Percentiles rank a stretch among this genome's conserved stretches.
phyloP scores from a whole-genome alignment of 2,888 invertebrate genomes.

The Nemapogon koenigi region DNA sequence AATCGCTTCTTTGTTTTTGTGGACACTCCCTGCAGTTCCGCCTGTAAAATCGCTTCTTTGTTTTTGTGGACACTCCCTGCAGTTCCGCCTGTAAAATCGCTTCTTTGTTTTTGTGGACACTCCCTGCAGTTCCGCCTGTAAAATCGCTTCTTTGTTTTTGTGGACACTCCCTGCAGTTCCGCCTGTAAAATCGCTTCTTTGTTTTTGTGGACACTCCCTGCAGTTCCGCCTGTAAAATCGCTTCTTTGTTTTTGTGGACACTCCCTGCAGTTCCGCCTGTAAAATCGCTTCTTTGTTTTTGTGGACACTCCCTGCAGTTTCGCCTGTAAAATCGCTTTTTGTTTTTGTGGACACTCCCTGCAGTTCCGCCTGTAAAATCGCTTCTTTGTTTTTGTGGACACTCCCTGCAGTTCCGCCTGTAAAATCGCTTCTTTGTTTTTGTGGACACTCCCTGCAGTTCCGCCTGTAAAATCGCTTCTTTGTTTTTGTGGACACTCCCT shows the following conservation, averaged over 20 bases:
- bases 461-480: conserved; percentile 21
- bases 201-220: background rate
- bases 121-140: background rate
- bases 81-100: background rate
- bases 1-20: background rate
- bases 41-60: background rate
- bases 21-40: background rate
- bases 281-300: background rate
- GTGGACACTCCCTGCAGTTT: too few species aligned
- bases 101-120: background rate
- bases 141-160: background rate
- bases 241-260: background rate
- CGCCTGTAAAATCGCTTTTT: background rate
- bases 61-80: background rate
- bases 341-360: too few species aligned
- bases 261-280: background rate
- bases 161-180: background rate
- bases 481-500: conserved; percentile 20
- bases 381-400: background rate
- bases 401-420: background rate
- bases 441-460: conserved; percentile 18
- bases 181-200: background rate
- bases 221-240: background rate
- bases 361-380: background rate
- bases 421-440: conserved; percentile 15